Base-by-base conservation (phyloP, 1,140 invertebrate species). In the Cyphomyrmex costatus region DNA sequence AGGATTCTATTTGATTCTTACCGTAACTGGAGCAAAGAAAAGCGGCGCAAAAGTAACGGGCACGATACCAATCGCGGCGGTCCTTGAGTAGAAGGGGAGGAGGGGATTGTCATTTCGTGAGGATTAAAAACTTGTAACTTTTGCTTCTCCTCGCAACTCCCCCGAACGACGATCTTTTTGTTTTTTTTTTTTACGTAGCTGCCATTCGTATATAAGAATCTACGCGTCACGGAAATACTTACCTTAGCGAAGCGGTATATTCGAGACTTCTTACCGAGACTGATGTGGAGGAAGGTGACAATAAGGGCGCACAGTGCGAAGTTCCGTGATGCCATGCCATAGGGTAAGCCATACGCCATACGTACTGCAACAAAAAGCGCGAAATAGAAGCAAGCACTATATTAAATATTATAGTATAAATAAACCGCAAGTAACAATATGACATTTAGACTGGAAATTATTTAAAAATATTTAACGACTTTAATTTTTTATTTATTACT, bases 271-370 rank as follows among this genome's bases (percentile, higher is more conserved):
- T 92, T 90, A 93, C 92, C 92, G 63, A 92, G 88, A 85, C 80
- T 91, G 2, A 77, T 74, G 78, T 88, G 88, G 24, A 92, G 73
- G 27, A 92, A 82, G 16, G 60, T 76, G 61, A 86, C 80, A 73
- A 93, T 85, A 65, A 93, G 68, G 71, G 89, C 87, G 77, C 90
- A 89, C 36, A 92, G 71, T 86, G 83, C 76, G 60, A 93, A 42
- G 88, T 92, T 85, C 87, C 88, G 85, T 58, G 91, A 89, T 87
- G 88, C 91, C 92, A 93, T 93, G 88, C 88, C 91, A 92, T 89
- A 85, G 88, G 80, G 82, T 71, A 65, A 86, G 89, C 90, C 90
- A 90, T 92, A 86, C 88, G 85, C 92, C 91, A 92, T 92, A 61
- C 84, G 86, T 90, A 60, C 92, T 93, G 90, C 0, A 91, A 92